Base-by-base conservation (phyloP, 1,140 invertebrate species). In the Diprion similis region DNA sequence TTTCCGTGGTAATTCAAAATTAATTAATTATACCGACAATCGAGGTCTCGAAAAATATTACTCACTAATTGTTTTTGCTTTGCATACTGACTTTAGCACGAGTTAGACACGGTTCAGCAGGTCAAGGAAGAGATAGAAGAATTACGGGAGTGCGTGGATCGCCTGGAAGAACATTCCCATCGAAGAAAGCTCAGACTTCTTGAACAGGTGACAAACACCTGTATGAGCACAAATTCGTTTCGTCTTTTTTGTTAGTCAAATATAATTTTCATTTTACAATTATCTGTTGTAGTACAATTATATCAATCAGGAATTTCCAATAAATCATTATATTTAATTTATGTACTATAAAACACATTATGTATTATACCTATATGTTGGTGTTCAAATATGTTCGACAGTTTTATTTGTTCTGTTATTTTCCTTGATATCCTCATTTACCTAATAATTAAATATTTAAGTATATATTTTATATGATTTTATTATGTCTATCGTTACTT, bases 81-180 rank as follows among this genome's bases (percentile, higher is more conserved):
- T 59, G 51, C 51, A 59, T 17, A 59, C 8, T 59, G 51, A 11
- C 18, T 66, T 66, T 78, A 88, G 90, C 95, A 96, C 81, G 96
- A 97, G 87, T 89, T 97, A 85, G 95, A 97, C 89, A 95, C 95
- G 46, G 95, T 97, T 78, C 95, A 97, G 88, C 95, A 96, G 86
- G 95, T 97, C 78, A 97, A 97, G 84, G 95, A 97, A 84, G 96
- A 97, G 88, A 96, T 97, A 81, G 96, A 97, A 86, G 95, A 97
- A 87, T 89, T 97, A 84, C 89, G 95, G 76, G 95, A 96, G 87
- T 96, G 95, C 85, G 95, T 97, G 74, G 95, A 96, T 86, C 90
- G 95, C 78, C 90, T 97, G 73, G 96, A 96, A 88, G 95, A 96
- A 85, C 94, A 95, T 87, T 94, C 95, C 73, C 94, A 96, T 87